These are phyloP conservation scores for Lasius platythorax DNA, from an alignment of 2,888 invertebrate species.

Conservation along the genomic window DNA sequence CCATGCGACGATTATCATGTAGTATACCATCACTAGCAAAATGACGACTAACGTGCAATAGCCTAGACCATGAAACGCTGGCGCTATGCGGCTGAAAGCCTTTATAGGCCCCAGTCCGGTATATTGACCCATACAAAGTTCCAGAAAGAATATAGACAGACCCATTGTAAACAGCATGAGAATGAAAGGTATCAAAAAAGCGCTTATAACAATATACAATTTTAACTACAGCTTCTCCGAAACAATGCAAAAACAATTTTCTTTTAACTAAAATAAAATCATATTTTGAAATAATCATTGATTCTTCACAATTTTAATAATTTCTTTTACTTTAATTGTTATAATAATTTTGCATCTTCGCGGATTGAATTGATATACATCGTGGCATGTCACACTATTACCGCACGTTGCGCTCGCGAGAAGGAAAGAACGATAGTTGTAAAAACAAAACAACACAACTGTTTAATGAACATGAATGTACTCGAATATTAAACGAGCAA, in stretches of 20 bases:
- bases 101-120: slow-evolving; percentile 91
- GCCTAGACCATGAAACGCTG: slow-evolving; percentile 87
- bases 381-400: too few relatives aligned
- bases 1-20: slow-evolving; percentile 94
- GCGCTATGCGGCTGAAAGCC: slow-evolving; percentile 89
- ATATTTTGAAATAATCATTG: too few relatives aligned
- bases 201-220: slow-evolving; percentile 87
- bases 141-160: slow-evolving; percentile 93
- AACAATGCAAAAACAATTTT: not conserved
- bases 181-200: slow-evolving; percentile 91
- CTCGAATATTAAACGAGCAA: too few relatives aligned
- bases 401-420: too few relatives aligned
- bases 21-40: slow-evolving; percentile 91
- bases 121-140: slow-evolving; percentile 93
- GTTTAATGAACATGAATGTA: too few relatives aligned
- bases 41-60: slow-evolving; percentile 91
- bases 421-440: too few relatives aligned
- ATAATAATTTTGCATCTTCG: too few relatives aligned
- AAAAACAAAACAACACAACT: too few relatives aligned
- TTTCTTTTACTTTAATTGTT: too few relatives aligned
- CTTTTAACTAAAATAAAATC: not conserved
- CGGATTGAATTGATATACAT: too few relatives aligned
- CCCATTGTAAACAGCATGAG: slow-evolving; percentile 92
- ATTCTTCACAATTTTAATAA: too few relatives aligned
- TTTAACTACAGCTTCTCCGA: not conserved